Conservation (phyloP, 30 jellyfish, hydroid and myxozoan species). For the Cassiopea andromeda region DNA sequence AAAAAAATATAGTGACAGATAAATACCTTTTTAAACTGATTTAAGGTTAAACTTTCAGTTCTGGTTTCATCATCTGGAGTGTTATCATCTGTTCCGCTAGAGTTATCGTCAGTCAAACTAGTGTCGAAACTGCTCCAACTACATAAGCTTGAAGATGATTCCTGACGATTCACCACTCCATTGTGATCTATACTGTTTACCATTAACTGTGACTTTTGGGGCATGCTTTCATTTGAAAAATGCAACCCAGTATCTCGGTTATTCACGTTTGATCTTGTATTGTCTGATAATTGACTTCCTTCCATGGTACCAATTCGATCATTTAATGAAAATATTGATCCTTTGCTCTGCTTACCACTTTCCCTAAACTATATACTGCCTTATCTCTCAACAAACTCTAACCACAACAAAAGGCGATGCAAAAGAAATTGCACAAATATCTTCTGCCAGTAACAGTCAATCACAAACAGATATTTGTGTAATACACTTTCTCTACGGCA, state of each 20-base stretch:
- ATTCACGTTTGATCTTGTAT: neutral
- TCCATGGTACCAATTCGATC: neutral
- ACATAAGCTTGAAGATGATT: slow-evolving; percentile 66
- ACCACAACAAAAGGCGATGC: no score
- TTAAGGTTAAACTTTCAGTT: slow-evolving; percentile 22
- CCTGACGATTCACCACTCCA: slow-evolving; percentile 49
- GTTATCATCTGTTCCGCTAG: slow-evolving; percentile 41
- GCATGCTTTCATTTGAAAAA: neutral
- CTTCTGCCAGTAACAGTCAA: no score
- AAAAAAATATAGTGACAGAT: no score
- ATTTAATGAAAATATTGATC: neutral
- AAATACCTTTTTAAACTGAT: slow-evolving; percentile 43
- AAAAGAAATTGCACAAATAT: no score
- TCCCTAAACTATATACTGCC: neutral
- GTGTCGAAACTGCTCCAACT: slow-evolving; percentile 76
- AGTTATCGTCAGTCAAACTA: slow-evolving; percentile 56
- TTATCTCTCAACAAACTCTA: neutral
- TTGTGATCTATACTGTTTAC: slow-evolving; percentile 1
- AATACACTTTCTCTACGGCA: no score
- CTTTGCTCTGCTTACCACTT: neutral
- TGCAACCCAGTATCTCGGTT: neutral
- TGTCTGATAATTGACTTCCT: neutral
- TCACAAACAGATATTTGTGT: no score
- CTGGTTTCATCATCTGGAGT: neutral
- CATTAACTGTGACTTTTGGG: neutral